Evolutionary conservation across 2,888 invertebrate genomes (phyloP), one percentile per base, ranked within the genome.

Genomic region (Desoria tigrina): DNA sequence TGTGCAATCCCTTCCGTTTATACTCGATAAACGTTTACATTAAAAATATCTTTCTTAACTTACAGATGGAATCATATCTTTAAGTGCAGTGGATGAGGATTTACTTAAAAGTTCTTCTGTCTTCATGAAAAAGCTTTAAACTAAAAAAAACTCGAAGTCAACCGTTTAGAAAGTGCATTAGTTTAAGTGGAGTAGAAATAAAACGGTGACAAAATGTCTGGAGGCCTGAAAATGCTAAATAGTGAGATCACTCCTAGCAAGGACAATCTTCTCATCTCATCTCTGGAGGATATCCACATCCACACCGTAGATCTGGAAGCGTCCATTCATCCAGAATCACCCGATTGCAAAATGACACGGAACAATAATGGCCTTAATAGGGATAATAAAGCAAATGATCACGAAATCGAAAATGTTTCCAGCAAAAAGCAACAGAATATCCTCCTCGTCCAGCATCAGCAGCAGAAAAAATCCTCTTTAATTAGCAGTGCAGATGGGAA

Each of bases 211-310:
- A n/a, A 51, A 4, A 23, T 65, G 65, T 69, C 69, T 63, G 63
- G 66, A 63, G 66, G 66, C 61, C 64, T 69, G 32, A 69, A 69
- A 61, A 69, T 69, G 69, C 39, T 69, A 32, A 63, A 66, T 63
- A 69, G 66, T 59, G 69, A 69, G 21, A 69, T 66, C 57, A 63
- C 65, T 37, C 64, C 66, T 24, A 70, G 70, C 65, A 70, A 70
- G 64, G 70, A 70, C 64, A 70, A 70, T 64, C 65, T 70, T 61
- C 66, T 70, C 50, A 64, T 70, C 56, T 64, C 64, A 42, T 70
- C 70, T 14, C 54, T 67, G 56, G 70, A 70, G 50, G 70, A 70
- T 51, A 60, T 70, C 14, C 70, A 70, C 57, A 65, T 67, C 24
- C 59, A 61, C 51, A 61, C 66, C 61, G 64, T 65, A 11, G 62